A percentile compares a stretch with the other conserved stretches of the same genome.
Evolutionary conservation across 2,113 vertebrate genomes (phyloP).

Genomic region (Eubucco bourcierii): DNA sequence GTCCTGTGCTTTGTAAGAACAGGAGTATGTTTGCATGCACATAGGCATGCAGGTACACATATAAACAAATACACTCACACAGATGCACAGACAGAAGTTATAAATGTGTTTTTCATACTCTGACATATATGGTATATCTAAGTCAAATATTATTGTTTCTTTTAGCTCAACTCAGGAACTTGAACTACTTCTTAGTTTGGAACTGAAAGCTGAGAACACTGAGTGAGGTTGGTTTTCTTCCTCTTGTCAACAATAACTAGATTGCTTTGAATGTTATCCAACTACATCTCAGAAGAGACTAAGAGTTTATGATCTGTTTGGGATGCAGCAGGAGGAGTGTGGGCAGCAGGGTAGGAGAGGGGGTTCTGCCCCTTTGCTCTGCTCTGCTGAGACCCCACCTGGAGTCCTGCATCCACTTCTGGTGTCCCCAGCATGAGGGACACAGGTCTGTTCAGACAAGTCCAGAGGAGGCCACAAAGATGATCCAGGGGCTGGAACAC

Average conservation of each 20-base stretch:
- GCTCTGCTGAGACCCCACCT: too few species aligned
- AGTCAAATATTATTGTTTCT: neutral
- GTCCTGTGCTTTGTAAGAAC: neutral
- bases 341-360: too few species aligned
- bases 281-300: neutral
- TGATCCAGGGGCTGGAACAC: too few species aligned
- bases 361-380: too few species aligned
- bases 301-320: neutral
- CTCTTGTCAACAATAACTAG: neutral
- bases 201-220: neutral
- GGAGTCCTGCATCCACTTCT: too few species aligned
- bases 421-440: too few species aligned
- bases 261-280: neutral
- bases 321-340: too few species aligned
- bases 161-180: neutral
- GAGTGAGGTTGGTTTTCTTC: neutral
- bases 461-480: too few species aligned
- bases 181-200: neutral
- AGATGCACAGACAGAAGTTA: neutral
- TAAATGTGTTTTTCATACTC: neutral
- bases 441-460: too few species aligned
- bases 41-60: rapidly evolving
- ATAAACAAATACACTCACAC: neutral
- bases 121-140: neutral
- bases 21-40: neutral